These are phyloP conservation scores for Agapornis roseicollis DNA, from an alignment of 2,113 vertebrate genomes.

Conservation along the genomic window DNA sequence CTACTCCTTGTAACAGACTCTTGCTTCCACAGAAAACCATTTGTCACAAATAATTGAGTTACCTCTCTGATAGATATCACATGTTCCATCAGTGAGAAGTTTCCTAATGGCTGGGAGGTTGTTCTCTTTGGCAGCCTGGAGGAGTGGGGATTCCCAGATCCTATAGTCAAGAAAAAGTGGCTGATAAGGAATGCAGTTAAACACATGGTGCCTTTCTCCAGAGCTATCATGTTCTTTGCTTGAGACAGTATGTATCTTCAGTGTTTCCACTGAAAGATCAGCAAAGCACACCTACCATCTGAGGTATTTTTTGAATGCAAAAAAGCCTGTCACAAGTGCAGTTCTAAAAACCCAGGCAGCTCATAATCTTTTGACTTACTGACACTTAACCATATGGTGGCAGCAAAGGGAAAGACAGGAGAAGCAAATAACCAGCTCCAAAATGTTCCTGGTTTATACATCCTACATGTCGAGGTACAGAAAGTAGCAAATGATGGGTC, in stretches of 20 bases:
- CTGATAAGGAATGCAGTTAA: background rate
- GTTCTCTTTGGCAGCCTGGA: slow-evolving; percentile 87
- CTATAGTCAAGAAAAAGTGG: slow-evolving; percentile 59
- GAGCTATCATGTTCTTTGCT: background rate
- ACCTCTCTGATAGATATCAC: slow-evolving; percentile 90
- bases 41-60: background rate
- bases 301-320: background rate
- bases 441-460: background rate
- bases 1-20: background rate
- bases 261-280: background rate
- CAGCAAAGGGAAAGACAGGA: slow-evolving; percentile 4
- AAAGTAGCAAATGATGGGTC: background rate
- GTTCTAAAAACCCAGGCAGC: background rate
- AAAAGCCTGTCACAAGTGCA: background rate
- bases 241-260: background rate
- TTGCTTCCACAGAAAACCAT: background rate
- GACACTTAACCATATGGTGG: background rate
- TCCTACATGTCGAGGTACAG: background rate
- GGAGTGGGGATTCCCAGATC: slow-evolving; percentile 86
- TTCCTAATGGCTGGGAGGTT: slow-evolving; percentile 82
- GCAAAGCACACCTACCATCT: background rate
- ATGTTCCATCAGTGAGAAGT: slow-evolving; percentile 80
- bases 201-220: background rate
- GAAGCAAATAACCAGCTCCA: background rate
- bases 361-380: background rate